Evolutionary conservation across 2,797 vertebrate genomes (phyloP), one percentile per base, ranked within the genome.

Genomic region (Melanotaenia boesemani): DNA sequence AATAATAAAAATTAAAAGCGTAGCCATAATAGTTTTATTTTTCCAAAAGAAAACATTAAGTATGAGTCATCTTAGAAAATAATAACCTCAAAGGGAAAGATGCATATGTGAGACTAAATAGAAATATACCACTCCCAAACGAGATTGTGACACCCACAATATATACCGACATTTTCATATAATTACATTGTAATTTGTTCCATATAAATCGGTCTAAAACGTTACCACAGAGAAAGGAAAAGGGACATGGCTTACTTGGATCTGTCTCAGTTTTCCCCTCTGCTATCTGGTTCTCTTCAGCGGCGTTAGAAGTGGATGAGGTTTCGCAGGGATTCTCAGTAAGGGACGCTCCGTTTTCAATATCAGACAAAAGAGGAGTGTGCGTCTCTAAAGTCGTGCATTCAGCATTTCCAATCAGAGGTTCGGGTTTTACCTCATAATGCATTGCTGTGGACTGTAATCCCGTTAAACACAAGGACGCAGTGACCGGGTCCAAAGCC

Each of bases 401-500:
- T 92, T 99, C 97, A 67, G 94, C 95, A 88, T 94, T 95, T 72
- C 96, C 96, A 89, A 96, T 85, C 86, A 96, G 92, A 62, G 97
- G 97, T 92, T 99, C 97, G 69, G 96, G 96, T 95, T 98, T 99
- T 86, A 98, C 96, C 90, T 97, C 97, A 75, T 98, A 97, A 83
- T 97, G 97, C 94, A 96, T 94, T 92, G 95, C 89, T 87, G 97
- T 84, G 56, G 92, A 95, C 74, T 97, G 94, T 92, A 99, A 95
- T 95, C 96, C 98, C 80, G 97, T 95, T 93, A 98, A 95, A 87
- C 98, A 96, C 90, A 98, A 88, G 81, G 97, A 96, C 77, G 96
- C 96, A 70, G 97, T 94, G 78, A 98, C 90, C 69, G 96, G 96
- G 85, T 98, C 97, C 88, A 98, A 92, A 85, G 97, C 94, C 98